Evolutionary conservation across 2,797 vertebrate species (phyloP).

Genomic region (Siniperca scherzeri): DNA sequence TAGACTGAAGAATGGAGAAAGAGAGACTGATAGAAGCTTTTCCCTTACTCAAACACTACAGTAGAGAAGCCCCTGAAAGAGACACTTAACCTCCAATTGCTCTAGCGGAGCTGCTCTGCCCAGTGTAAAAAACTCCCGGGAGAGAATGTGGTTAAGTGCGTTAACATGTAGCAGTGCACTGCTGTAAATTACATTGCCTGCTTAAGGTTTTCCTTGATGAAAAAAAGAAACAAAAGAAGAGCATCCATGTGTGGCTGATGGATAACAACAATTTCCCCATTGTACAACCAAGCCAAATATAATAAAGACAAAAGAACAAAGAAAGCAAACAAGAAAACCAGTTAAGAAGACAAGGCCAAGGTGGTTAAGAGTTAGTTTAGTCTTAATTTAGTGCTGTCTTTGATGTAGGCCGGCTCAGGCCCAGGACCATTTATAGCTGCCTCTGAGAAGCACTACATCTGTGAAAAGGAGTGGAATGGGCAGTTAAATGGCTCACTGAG

Average conservation of each 20-base stretch:
- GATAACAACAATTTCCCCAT: background rate
- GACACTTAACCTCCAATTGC: conserved; percentile 38
- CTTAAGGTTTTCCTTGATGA: background rate
- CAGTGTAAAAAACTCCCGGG: conserved; percentile 20
- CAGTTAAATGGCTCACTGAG: conserved; percentile 60
- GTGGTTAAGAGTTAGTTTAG: conserved; percentile 27
- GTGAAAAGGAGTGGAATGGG: conserved; percentile 50
- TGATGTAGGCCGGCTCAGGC: conserved; percentile 37
- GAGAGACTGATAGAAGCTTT: conserved; percentile 1
- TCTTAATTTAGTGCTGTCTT: conserved; percentile 55
- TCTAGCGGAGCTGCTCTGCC: conserved; percentile 7
- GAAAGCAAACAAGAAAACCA: background rate
- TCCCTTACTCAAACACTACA: conserved; percentile 3
- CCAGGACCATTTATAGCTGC: conserved; percentile 55
- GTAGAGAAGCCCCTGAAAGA: conserved; percentile 17
- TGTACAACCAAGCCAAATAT: background rate
- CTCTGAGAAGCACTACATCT: conserved; percentile 62
- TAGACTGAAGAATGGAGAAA: background rate
- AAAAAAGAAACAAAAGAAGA: background rate
- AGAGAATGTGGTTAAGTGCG: conserved; percentile 7
- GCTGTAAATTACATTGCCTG: background rate
- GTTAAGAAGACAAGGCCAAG: background rate
- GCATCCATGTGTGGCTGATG: background rate
- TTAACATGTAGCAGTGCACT: background rate
- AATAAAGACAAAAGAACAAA: background rate